phyloP scores from a whole-genome alignment of 2,113 vertebrate genomes.

The Triplophysa tibetana region DNA sequence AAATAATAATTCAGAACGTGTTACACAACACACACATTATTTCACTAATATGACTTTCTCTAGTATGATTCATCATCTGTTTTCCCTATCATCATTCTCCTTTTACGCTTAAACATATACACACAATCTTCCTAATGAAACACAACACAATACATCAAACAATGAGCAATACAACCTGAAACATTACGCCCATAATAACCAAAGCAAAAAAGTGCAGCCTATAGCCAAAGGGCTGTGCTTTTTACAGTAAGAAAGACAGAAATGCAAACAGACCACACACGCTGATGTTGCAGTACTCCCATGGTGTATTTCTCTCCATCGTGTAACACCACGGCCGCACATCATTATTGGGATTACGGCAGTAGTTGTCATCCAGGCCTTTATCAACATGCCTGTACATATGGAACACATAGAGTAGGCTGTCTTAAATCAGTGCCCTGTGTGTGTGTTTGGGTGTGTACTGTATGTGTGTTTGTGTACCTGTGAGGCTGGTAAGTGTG shows the following conservation, averaged over 20 bases:
- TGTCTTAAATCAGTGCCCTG: constrained; percentile 1
- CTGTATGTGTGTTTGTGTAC: constrained; percentile 63
- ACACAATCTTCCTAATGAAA: background rate
- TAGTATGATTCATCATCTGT: background rate
- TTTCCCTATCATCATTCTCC: background rate
- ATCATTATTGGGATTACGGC: constrained; percentile 93
- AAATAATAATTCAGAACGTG: background rate
- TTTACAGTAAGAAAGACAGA: constrained; percentile 57
- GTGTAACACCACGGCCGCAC: constrained; percentile 94
- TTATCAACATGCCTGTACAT: constrained; percentile 86
- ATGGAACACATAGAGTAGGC: background rate
- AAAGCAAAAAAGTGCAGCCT: background rate
- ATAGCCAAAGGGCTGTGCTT: background rate
- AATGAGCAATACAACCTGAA: background rate
- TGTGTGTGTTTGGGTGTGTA: constrained; percentile 39
- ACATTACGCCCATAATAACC: background rate
- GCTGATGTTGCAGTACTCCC: constrained; percentile 97
- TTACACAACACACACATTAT: background rate
- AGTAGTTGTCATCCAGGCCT: constrained; percentile 97
- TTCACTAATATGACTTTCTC: background rate
- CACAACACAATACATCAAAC: too few relatives aligned
- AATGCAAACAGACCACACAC: constrained; percentile 86
- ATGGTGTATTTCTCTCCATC: constrained; percentile 87
- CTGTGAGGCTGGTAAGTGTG: constrained; percentile 90
- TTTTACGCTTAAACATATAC: background rate